Evolutionary conservation across 2,113 vertebrate genomes (phyloP).

Genomic region (Mugil cephalus): DNA sequence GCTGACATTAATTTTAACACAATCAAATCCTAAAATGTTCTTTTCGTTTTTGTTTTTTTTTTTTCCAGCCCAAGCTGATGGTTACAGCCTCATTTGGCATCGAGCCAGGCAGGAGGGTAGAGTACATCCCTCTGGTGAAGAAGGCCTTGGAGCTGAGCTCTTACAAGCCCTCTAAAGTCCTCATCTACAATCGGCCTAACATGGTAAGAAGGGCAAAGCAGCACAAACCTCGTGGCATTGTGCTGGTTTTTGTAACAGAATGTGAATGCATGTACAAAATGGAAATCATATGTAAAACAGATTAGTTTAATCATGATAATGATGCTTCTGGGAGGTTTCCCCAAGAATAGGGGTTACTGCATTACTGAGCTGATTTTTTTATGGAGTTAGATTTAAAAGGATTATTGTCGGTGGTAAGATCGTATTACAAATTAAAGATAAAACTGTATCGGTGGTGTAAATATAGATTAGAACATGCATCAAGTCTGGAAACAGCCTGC

Average conservation of each 20-base stretch:
- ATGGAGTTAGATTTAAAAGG: too few relatives aligned
- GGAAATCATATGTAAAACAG: not conserved
- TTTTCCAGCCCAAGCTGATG: conserved; percentile 91
- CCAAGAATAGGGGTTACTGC: too few relatives aligned
- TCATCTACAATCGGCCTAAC: conserved; percentile 91
- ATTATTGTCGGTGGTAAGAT: not conserved
- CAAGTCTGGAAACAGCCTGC: too few relatives aligned
- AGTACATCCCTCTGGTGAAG: conserved; percentile 92
- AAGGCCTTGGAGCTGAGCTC: conserved; percentile 88
- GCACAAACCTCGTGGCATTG: not conserved
- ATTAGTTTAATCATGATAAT: not conserved
- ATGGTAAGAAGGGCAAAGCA: conserved; percentile 83
- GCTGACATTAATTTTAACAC: not conserved
- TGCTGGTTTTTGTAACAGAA: not conserved
- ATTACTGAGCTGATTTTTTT: too few relatives aligned
- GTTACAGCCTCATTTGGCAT: conserved; percentile 95
- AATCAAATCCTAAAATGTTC: not conserved
- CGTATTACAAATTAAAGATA: not conserved
- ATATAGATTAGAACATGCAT: not conserved
- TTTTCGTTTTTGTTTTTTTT: conserved; percentile 1
- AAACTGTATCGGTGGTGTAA: not conserved
- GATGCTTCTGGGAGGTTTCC: not conserved
- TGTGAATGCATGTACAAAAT: not conserved
- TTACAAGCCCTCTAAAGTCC: conserved; percentile 89
- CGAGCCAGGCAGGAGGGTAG: conserved; percentile 91